Conservation (phyloP, 2,113 vertebrate genomes). For the Lontra canadensis region DNA sequence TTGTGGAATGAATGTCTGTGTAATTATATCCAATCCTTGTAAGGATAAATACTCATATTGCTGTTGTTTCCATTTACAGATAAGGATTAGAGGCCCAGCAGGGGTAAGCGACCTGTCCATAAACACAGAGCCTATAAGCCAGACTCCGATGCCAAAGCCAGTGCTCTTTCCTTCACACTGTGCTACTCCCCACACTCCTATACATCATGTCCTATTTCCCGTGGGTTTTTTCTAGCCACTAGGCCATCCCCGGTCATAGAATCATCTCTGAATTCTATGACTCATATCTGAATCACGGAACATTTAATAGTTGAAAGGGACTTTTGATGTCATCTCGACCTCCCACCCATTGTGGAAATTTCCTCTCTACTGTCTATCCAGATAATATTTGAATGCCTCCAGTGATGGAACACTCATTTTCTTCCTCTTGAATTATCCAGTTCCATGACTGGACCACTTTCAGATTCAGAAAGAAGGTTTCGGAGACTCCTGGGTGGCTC, state of each 20-base stretch:
- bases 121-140: not conserved
- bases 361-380: conserved; percentile 52
- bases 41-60: not conserved
- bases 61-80: not conserved
- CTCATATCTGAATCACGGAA: conserved; percentile 75
- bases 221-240: conserved; percentile 19
- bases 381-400: conserved; percentile 43
- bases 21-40: not conserved
- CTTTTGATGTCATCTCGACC: conserved; percentile 72
- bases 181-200: not conserved
- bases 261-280: conserved; percentile 72
- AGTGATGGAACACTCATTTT: conserved; percentile 14
- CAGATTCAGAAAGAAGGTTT: conserved; percentile 23
- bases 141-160: not conserved
- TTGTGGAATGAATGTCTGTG: not conserved
- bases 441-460: not conserved
- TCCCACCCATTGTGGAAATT: conserved; percentile 76
- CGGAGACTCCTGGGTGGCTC: not conserved
- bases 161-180: not conserved
- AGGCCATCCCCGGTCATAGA: conserved; percentile 58
- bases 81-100: not conserved
- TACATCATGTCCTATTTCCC: conserved; percentile 58
- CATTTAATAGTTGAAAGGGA: conserved; percentile 68
- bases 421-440: not conserved
- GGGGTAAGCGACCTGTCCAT: not conserved